A percentile compares a stretch with the other conserved stretches of the same genome.
phyloP scores from a whole-genome alignment of 1,140 invertebrate species.

The Streblospio benedicti region DNA sequence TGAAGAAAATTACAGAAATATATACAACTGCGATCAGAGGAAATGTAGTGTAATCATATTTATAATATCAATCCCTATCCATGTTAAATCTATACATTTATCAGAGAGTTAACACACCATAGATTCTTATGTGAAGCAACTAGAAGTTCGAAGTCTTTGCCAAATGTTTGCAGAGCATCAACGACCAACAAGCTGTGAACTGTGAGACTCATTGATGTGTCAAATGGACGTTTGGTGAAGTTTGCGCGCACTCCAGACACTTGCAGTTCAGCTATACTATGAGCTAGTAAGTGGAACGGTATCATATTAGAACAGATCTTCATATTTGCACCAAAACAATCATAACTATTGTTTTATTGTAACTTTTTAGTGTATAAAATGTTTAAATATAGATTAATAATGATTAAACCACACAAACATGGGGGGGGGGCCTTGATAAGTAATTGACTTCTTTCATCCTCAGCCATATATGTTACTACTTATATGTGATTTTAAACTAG shows the following conservation, averaged over 20 bases:
- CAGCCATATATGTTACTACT: no score
- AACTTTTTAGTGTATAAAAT: no score
- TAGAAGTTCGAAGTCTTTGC: slow-evolving; percentile 85
- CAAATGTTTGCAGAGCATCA: slow-evolving; percentile 88
- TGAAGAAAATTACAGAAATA: neutral
- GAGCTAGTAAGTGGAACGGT: slow-evolving; percentile 50
- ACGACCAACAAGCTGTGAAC: slow-evolving; percentile 85
- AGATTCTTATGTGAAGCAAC: slow-evolving; percentile 89
- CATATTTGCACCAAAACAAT: neutral
- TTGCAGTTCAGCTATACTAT: slow-evolving; percentile 70
- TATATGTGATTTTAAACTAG: no score
- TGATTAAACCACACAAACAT: no score
- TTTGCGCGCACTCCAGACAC: slow-evolving; percentile 74
- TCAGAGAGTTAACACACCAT: slow-evolving; percentile 54
- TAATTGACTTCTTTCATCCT: no score
- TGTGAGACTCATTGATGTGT: slow-evolving; percentile 68
- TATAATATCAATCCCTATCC: no score
- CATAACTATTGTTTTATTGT: no score
- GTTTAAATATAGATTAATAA: no score
- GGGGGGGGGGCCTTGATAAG: no score
- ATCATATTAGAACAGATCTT: neutral
- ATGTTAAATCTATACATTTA: no score
- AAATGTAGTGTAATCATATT: no score
- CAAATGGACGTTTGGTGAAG: slow-evolving; percentile 61
- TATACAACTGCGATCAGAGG: no score